Evolutionary conservation across 2,888 invertebrate species (phyloP), one percentile per base, ranked within the genome.

Genomic region (Hanleya hanleyi): DNA sequence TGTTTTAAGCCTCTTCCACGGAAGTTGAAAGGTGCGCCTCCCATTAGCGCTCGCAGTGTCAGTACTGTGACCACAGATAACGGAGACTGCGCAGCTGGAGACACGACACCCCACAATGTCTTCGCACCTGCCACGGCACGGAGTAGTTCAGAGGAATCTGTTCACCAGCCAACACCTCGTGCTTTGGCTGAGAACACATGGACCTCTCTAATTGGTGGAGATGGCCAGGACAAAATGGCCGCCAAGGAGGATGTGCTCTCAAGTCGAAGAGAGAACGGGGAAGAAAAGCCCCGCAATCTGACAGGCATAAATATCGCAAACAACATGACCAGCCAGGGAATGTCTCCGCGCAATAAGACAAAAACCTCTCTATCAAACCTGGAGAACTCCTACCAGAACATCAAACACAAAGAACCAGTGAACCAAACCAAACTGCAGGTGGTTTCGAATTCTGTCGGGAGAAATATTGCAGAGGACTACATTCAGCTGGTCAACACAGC

Each of bases 351-450:
- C 41, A 80, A 84, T 26, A 73, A 69, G 12, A 67, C 70, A 7
- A 88, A 88, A 81, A 84, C 87, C 5, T 82, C 88, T 18, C 77
- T 89, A 35, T 84, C 85, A 5, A 85, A 83, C 71, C 81, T 89
- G 75, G 88, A 90, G 77, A 89, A 89, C 69, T 87, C 89, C 1
- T 88, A 87, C 74, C 88, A 88, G 77, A 89, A 90, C 77, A 88
- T 89, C 49, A 88, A 88, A 77, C 88, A 85, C 69, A 90, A 90
- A 77, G 86, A 84, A 12, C 90, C 89, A 1, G 86, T 89, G 5
- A 89, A 89, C 77, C 86, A 89, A 73, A 86, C 87, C 35, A 69
- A 70, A 22, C n/a, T 70, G 70, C 32, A 38, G 9, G 18, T 26
- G 3, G 64, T 26, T 18, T 64, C 64, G 35, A 37, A 35, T 64